phyloP scores from a whole-genome alignment of 1,140 invertebrate species.

The Panagrolaimus sp. region DNA sequence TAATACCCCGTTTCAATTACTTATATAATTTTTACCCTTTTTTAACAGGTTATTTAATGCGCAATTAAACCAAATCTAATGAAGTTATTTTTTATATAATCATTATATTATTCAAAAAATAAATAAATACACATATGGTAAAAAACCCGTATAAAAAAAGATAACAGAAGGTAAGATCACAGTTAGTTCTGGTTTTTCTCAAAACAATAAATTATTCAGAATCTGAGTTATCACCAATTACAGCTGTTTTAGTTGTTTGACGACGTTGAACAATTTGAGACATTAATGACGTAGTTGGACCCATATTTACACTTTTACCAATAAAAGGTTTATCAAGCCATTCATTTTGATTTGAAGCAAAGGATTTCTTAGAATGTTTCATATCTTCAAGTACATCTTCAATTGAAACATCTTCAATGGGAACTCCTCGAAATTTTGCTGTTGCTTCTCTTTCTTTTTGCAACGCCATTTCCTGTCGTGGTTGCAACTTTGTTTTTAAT shows the following conservation, averaged over 20 bases:
- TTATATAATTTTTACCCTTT: no score
- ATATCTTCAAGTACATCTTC: conserved; percentile 10
- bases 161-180: no score
- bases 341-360: not conserved
- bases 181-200: no score
- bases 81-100: no score
- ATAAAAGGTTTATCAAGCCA: conserved; percentile 8
- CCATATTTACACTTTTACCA: not conserved
- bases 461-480: not conserved
- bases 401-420: not conserved
- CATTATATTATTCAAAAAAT: no score
- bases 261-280: not conserved
- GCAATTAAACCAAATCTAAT: no score
- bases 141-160: no score
- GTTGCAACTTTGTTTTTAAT: conserved; percentile 5
- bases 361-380: not conserved
- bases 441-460: conserved; percentile 4
- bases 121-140: no score
- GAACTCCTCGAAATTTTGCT: not conserved
- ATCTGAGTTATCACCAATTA: not conserved
- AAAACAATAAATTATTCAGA: not conserved
- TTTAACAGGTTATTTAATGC: no score
- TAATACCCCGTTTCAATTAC: no score
- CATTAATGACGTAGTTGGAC: no score
- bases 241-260: conserved; percentile 1